Conservation (phyloP, 2,888 invertebrate genomes). For the Pollenia amentaria region DNA sequence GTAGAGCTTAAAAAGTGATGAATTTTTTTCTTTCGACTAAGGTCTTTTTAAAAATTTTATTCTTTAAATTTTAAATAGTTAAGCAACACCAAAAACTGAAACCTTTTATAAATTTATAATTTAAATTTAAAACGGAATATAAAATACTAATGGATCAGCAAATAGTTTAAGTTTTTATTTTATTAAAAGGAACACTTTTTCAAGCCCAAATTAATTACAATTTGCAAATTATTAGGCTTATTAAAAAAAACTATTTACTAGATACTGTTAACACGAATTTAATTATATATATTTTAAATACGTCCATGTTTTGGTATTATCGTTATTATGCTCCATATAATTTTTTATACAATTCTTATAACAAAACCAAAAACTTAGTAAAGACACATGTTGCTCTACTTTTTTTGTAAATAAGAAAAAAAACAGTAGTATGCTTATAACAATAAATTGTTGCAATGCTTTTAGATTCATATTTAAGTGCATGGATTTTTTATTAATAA, state of each 20-base stretch:
- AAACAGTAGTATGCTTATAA: not conserved
- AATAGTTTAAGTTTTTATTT: not conserved
- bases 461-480: not conserved
- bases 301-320: not conserved
- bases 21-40: too few relatives aligned
- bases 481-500: not conserved
- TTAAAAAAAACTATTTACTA: not conserved
- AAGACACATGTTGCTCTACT: constrained; percentile 39
- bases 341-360: not conserved
- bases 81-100: too few relatives aligned
- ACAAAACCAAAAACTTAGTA: constrained; percentile 1
- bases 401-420: not conserved
- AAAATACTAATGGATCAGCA: not conserved
- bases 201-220: constrained; percentile 2
- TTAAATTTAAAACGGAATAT: constrained; percentile 16
- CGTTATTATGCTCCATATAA: constrained; percentile 16
- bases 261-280: not conserved
- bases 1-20: too few relatives aligned
- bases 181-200: not conserved
- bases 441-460: constrained; percentile 25
- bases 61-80: too few relatives aligned
- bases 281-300: not conserved
- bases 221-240: not conserved
- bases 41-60: too few relatives aligned
- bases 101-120: not conserved